These are phyloP conservation scores for Drosophila greeni DNA, from an alignment of 2,888 invertebrate species.

Conservation along the genomic window DNA sequence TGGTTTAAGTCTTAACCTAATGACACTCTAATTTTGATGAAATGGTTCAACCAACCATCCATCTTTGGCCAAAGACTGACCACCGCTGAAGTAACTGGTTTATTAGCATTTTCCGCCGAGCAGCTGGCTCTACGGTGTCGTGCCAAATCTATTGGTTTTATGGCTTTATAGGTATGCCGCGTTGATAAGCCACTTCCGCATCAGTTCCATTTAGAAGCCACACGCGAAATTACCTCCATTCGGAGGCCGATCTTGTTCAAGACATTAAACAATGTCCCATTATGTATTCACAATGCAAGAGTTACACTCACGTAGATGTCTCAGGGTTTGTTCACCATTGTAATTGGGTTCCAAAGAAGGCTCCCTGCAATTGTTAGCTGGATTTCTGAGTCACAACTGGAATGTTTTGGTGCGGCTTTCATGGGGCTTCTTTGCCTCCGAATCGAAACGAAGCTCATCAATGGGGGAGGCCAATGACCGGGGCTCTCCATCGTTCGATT, in stretches of 20 bases:
- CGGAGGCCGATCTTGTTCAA: constrained; percentile 4
- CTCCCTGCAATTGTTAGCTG: neutral
- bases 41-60: constrained; percentile 4
- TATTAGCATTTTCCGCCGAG: constrained; percentile 33
- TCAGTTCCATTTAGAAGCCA: constrained; percentile 25
- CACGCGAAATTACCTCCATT: constrained; percentile 4
- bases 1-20: neutral
- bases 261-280: neutral
- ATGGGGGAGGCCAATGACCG: constrained; percentile 33
- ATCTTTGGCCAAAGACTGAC: constrained; percentile 17
- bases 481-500: constrained; percentile 14
- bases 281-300: constrained; percentile 1
- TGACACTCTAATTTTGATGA: neutral
- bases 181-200: constrained; percentile 35
- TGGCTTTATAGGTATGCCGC: constrained; percentile 16
- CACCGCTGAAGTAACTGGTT: constrained; percentile 20
- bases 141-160: constrained; percentile 10
- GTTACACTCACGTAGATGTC: neutral
- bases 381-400: constrained; percentile 5
- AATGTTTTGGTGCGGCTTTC: neutral
- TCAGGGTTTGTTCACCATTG: neutral
- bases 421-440: neutral
- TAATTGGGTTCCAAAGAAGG: neutral
- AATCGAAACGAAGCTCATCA: constrained; percentile 5
- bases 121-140: constrained; percentile 7